Evolutionary conservation across 2,113 vertebrate genomes (phyloP).

Genomic region (Brachyistius frenatus): DNA sequence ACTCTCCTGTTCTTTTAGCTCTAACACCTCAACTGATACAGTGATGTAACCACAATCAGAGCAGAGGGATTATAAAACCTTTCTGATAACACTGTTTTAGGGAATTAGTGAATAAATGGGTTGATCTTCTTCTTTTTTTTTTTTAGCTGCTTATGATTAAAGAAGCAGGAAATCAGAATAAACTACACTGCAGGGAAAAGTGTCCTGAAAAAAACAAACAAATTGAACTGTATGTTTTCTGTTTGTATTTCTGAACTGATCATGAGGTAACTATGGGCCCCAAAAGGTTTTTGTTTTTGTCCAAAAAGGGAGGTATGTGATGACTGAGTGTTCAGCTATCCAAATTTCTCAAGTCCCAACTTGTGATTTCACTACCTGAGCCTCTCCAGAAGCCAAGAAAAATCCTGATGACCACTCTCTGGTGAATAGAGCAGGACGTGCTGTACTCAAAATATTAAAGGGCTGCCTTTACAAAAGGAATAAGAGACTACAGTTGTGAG

Average conservation of each 20-base stretch:
- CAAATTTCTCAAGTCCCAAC: background rate
- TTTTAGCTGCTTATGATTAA: background rate
- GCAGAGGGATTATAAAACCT: background rate
- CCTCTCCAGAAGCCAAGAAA: slow-evolving; percentile 13
- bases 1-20: background rate
- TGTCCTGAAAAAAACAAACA: background rate
- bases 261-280: background rate
- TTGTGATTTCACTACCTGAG: slow-evolving; percentile 15
- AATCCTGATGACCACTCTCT: slow-evolving; percentile 27
- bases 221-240: background rate
- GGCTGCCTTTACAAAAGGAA: slow-evolving; percentile 15
- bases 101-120: background rate
- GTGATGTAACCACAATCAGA: background rate
- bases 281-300: background rate
- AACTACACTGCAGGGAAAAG: background rate
- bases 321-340: background rate
- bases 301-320: background rate
- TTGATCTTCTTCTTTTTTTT: background rate
- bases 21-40: background rate
- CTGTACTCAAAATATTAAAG: slow-evolving; percentile 44
- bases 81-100: background rate
- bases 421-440: slow-evolving; percentile 11
- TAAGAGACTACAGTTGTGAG: background rate
- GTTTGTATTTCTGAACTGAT: background rate
- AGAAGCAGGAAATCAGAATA: background rate